Base-by-base conservation (phyloP, 2,113 vertebrate genomes). In the Suncus etruscus region DNA sequence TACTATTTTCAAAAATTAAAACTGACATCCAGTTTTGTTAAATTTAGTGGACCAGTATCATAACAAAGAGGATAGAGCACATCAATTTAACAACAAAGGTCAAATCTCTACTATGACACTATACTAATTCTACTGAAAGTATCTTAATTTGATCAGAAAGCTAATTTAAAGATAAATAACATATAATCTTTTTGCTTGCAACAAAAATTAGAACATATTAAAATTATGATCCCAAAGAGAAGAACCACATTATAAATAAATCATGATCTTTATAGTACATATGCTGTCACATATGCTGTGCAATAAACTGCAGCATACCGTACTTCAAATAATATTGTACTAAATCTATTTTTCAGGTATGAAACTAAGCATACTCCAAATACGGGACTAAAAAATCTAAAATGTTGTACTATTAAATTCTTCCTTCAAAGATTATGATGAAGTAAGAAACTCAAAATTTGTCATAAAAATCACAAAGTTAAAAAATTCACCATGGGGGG, bases 91-190 rank as follows among this genome's bases (percentile, higher is more conserved):
- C 8, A 11, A 3, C 63, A 87, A 72, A 91, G 3, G 12, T 27
- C 50, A 83, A 86, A 92, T 87, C 54, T 79, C 45, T 84, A 66
- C 27, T 16, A 73, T 32, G 31, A 61, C 22, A 51, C 20, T 45
- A 39, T 2, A 75, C 8, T 61, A 63, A 22, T 54, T 66, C 73
- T 75, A 58, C 0, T 47, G 9, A 27, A 86, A 83, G 31, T 32
- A 82, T 47, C 15, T 90, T 83, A 82, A 81, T 82, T 87, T 70
- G n/a, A 75, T 79, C 63, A 94, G 61, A 91, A 90, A 91, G 22
- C 54, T 31, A 87, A 27, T 15, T 63, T 54, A 54, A 54, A 54
- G 14, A 16, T 15, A 14, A 54, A 54, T 24, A 39, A 91, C 72
- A 84, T 89, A 5, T 84, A 89, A 89, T 89, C 89, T 25, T 47